Conservation (phyloP, 2,113 vertebrate species). For the Austrofundulus limnaeus region DNA sequence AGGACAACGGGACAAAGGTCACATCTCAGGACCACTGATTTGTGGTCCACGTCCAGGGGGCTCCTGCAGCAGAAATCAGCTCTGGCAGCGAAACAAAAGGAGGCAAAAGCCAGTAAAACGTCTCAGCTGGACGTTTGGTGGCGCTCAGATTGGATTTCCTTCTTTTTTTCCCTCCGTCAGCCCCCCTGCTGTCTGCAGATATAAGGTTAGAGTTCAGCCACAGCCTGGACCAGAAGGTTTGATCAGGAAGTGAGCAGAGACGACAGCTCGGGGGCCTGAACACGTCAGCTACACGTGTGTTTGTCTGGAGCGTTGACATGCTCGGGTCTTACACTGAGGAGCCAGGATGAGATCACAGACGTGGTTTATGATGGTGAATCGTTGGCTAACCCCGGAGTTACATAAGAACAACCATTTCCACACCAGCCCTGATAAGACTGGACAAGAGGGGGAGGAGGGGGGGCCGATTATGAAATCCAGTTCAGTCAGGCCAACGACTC, state of each 20-base stretch:
- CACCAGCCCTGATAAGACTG: slow-evolving; percentile 46
- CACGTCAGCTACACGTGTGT: background rate
- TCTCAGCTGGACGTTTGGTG: slow-evolving; percentile 43
- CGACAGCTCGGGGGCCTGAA: slow-evolving; percentile 4
- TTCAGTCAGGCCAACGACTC: slow-evolving; percentile 23
- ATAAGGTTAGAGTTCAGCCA: slow-evolving; percentile 38
- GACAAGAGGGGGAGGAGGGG: slow-evolving; percentile 33
- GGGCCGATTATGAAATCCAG: slow-evolving; percentile 46
- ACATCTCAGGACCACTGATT: slow-evolving; percentile 14
- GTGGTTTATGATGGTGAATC: slow-evolving; percentile 37
- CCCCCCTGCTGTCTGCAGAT: slow-evolving; percentile 38
- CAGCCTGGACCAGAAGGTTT: slow-evolving; percentile 7
- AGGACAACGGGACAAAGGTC: slow-evolving; percentile 14
- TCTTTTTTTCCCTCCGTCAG: background rate
- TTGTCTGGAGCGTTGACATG: no score
- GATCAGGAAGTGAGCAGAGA: slow-evolving; percentile 3
- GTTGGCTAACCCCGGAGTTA: slow-evolving; percentile 51
- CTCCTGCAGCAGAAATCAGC: slow-evolving; percentile 24
- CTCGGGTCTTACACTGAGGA: background rate
- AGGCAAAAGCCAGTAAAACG: slow-evolving; percentile 44
- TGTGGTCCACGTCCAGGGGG: slow-evolving; percentile 26
- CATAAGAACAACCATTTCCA: slow-evolving; percentile 51
- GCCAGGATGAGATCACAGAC: slow-evolving; percentile 35
- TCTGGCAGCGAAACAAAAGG: slow-evolving; percentile 49
- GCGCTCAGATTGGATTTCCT: slow-evolving; percentile 20